Evolutionary conservation across 2,113 vertebrate genomes (phyloP), one percentile per base, ranked within the genome.

Genomic region (Corapipo altera): DNA sequence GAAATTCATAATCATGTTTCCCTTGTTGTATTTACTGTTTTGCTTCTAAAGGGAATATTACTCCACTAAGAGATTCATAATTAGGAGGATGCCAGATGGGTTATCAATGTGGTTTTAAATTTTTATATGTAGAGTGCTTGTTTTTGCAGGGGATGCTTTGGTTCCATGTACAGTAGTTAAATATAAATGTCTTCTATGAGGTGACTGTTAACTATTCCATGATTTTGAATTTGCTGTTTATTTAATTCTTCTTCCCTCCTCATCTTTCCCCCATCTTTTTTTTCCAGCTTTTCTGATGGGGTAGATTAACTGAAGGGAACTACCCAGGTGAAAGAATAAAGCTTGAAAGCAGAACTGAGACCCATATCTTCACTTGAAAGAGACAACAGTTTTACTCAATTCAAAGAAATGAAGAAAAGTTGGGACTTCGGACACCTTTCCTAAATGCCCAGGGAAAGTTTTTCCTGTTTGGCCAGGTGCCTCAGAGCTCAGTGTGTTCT

Each of bases 101-200:
- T 98, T 97, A 98, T 98, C 97, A 97, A 98, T 98, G 97, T 97
- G 97, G 96, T 96, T 98, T 98, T 96, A 98, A 97, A 98, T 97
- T 98, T 98, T 98, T 97, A 98, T 97, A 96, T 12, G 61, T 92
- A 96, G 92, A 96, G 96, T 82, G 83, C 92, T 95, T 96, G 73
- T 86, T 97, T 92, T 97, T 96, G 55, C 74, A 92, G 83, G 67
- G 91, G 82, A 84, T 91, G 91, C 75, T 97, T 95, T 92, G 76
- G 94, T 94, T 97, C 54, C 33, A 7, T 58, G 71, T 80, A 95
- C 80, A 81, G 73, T 86, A 95, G 94, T 98, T 96, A 96, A 96
- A 97, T 93, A 96, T 90, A 96, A 97, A 93, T 93, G 81, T 79
- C 46, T 91, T 96, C 66, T 85, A 80, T 92, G 91, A 84, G 80